Evolutionary conservation across 2,888 invertebrate genomes (phyloP).

Genomic region (Scrobipalpa atriplicella): DNA sequence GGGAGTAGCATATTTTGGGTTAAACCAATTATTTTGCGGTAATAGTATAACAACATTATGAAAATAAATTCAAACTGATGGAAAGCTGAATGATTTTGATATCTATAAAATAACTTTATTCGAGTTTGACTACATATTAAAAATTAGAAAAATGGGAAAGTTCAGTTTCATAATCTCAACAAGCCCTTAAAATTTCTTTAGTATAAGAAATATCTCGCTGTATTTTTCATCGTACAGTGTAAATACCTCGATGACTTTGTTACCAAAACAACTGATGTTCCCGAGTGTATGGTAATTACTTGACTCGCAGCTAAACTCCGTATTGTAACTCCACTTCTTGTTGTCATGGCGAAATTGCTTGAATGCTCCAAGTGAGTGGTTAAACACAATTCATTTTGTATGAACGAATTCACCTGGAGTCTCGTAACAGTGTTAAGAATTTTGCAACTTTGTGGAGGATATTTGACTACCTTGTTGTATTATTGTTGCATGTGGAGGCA

Average conservation of each 20-base stretch:
- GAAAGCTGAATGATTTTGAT: too few species aligned
- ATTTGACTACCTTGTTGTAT: background rate
- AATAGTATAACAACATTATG: background rate
- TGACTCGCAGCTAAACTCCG: slow-evolving; percentile 6
- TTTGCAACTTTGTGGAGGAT: background rate
- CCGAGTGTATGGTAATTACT: slow-evolving; percentile 24
- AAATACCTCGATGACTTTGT: background rate
- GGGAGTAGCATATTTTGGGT: slow-evolving; percentile 1
- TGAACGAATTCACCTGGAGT: slow-evolving; percentile 6
- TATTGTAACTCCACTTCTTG: slow-evolving; percentile 1
- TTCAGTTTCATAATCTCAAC: too few species aligned
- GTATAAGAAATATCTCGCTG: too few species aligned
- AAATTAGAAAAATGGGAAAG: too few species aligned
- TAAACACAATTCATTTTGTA: background rate
- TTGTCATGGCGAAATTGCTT: slow-evolving; percentile 11
- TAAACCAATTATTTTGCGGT: slow-evolving; percentile 9
- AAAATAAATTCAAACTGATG: too few species aligned
- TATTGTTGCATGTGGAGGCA: background rate
- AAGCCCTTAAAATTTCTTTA: too few species aligned
- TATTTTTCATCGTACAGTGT: slow-evolving; percentile 6
- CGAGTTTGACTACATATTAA: too few species aligned
- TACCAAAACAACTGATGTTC: slow-evolving; percentile 7
- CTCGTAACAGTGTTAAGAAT: background rate
- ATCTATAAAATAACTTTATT: too few species aligned
- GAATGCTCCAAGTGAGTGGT: slow-evolving; percentile 4